Evolutionary conservation across 2,113 vertebrate genomes (phyloP), one percentile per base, ranked within the genome.

Genomic region (Rana temporaria): DNA sequence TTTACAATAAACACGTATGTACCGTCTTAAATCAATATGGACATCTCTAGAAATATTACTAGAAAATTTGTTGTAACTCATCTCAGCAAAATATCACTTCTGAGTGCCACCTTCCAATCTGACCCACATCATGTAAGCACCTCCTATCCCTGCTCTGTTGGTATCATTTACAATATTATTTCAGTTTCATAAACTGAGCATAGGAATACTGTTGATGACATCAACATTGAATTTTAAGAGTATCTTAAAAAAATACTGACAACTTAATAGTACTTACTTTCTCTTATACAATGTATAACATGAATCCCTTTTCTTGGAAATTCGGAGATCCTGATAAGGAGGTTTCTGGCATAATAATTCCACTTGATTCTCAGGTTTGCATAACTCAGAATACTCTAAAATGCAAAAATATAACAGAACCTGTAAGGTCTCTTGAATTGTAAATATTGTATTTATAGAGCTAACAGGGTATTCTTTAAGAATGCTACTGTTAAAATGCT

Each of bases 241-340:
- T 69, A 57, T 30, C 19, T 42, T 42, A 22, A 62, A 62, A 62
- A 74, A 38, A 26, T 48, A 48, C 26, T 62, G 78, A 80, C 78
- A 71, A 80, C 30, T 66, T 66, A 32, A 57, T 74, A 74, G 62
- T n/a, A 76, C 81, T 76, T 76, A 83, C 81, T 68, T 83, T 76
- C 30, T 57, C 72, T 76, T 83, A 20, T 30, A 32, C 70, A 67
- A 34, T 57, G 22, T 81, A 64, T 73, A 30, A 22, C 14, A 5
- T 73, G 57, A n/a, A 73, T 73, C 60, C 63, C 56, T 83, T 60
- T 76, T 76, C 81, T 68, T 83, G 71, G 68, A 72, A 75, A 66
- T 76, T 26, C 20, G 22, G 11, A 60, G 72, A 68, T 83, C 63
- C 11, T 52, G 63, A 67, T 83, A 68, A 67, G 62, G 48, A 74